These are phyloP conservation scores for Pachymerium ferrugineum DNA, from an alignment of 2,888 invertebrate species.

Conservation along the genomic window DNA sequence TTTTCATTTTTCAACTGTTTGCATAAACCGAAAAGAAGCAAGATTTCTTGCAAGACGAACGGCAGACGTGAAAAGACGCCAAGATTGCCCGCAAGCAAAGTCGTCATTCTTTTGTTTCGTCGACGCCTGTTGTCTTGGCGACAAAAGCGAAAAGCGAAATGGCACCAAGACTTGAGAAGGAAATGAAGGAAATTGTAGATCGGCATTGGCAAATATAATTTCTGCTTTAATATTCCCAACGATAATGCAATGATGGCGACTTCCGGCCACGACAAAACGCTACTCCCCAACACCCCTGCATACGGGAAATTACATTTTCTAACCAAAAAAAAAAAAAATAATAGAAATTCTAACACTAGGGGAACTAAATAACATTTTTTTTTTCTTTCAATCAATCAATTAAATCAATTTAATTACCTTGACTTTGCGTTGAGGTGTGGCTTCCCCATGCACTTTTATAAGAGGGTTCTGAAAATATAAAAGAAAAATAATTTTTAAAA, in stretches of 20 bases:
- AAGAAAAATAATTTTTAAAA: neutral
- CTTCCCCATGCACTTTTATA: constrained; percentile 40
- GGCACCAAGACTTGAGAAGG: neutral
- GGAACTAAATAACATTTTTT: neutral
- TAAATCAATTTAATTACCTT: constrained; percentile 32
- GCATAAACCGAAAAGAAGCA: neutral
- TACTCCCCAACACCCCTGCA: neutral
- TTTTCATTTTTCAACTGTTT: neutral
- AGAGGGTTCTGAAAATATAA: constrained; percentile 38
- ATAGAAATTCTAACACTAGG: neutral
- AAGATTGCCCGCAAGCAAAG: neutral
- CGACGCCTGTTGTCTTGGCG: neutral
- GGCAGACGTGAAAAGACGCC: neutral
- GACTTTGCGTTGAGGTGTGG: constrained; percentile 33
- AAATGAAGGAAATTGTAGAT: constrained; percentile 30
- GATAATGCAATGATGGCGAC: constrained; percentile 29
- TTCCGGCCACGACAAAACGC: neutral
- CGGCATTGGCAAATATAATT: constrained; percentile 31
- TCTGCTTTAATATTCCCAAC: constrained; percentile 28
- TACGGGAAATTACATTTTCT: neutral
- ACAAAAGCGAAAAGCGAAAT: constrained; percentile 2
- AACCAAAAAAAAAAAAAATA: neutral
- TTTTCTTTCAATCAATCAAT: neutral
- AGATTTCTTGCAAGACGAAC: neutral
- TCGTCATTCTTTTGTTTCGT: neutral